These are phyloP conservation scores for Sminthopsis crassicaudata DNA, from an alignment of 2,113 vertebrate species.

Conservation along the genomic window DNA sequence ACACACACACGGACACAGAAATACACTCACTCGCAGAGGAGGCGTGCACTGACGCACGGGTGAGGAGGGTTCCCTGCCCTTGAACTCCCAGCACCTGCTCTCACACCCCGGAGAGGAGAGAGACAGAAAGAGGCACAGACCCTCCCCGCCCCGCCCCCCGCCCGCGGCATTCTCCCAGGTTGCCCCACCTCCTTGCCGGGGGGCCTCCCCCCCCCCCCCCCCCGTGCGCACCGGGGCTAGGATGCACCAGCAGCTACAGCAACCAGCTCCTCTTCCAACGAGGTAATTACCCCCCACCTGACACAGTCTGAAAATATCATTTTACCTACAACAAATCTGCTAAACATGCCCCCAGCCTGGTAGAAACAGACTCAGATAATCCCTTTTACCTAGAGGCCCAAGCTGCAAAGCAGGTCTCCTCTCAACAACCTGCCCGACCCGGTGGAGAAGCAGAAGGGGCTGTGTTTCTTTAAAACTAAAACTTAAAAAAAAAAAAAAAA, in stretches of 20 bases:
- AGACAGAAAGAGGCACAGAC: not conserved
- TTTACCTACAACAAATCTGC: conserved; percentile 74
- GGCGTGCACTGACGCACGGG: not conserved
- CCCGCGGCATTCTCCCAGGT: not conserved
- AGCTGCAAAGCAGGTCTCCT: not conserved
- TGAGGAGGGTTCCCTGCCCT: not conserved
- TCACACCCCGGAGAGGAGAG: not conserved
- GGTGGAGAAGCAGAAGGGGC: conserved; percentile 20
- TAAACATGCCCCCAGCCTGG: conserved; percentile 64
- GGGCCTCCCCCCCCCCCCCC: not conserved
- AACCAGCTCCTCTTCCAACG: accelerated
- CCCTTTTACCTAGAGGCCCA: conserved; percentile 66
- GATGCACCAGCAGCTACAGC: conserved; percentile 26
- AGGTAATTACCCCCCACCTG: conserved; percentile 76
- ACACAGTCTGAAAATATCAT: conserved; percentile 69
- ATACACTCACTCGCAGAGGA: conserved; percentile 44
- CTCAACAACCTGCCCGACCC: not conserved
- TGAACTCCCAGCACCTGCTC: not conserved
- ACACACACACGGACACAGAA: not conserved
- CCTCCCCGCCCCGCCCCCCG: not conserved
- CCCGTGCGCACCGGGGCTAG: not conserved
- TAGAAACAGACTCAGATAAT: conserved; percentile 66
- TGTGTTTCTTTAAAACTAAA: conserved; percentile 46
- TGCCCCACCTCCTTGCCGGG: not conserved
- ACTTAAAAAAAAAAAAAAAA: no score